A percentile compares a stretch with the other conserved stretches of the same genome.
Evolutionary conservation across 1,140 invertebrate species (phyloP).

Genomic region (Carposina sasakii): DNA sequence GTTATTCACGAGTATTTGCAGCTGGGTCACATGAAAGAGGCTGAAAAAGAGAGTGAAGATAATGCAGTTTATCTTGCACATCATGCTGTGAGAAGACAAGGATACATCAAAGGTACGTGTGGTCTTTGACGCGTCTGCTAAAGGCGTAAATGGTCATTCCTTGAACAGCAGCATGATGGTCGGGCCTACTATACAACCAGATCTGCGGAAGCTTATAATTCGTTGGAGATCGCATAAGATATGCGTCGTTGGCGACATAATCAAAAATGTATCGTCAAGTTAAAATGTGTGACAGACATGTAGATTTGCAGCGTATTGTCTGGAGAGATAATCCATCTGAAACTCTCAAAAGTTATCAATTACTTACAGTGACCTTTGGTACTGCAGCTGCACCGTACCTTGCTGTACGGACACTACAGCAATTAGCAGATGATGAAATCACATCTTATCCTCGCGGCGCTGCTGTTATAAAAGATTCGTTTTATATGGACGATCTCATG

Average conservation of each 20-base stretch:
- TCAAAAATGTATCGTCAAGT: no score
- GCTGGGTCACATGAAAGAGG: no score
- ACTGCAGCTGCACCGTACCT: constrained; percentile 31
- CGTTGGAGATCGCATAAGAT: constrained; percentile 22
- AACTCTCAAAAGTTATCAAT: neutral
- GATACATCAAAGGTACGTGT: constrained; percentile 26
- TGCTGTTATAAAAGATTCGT: constrained; percentile 17
- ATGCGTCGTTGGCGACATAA: constrained; percentile 24
- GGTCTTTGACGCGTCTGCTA: constrained; percentile 27
- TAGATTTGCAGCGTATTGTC: constrained; percentile 39
- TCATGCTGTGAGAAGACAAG: no score
- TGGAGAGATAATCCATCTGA: constrained; percentile 24
- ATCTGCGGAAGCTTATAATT: constrained; percentile 22
- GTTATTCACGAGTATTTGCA: no score
- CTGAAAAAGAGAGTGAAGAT: no score
- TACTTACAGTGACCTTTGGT: constrained; percentile 33
- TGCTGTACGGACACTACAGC: constrained; percentile 18
- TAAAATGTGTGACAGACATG: no score
- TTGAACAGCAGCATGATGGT: constrained; percentile 25
- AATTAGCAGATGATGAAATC: constrained; percentile 23
- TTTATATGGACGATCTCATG: constrained; percentile 43
- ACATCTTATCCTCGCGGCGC: constrained; percentile 9
- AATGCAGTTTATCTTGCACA: no score
- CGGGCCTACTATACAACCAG: constrained; percentile 24
- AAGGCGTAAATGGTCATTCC: constrained; percentile 22